Conservation (phyloP, 2,797 vertebrate genomes). For the Pangasius macronema region DNA sequence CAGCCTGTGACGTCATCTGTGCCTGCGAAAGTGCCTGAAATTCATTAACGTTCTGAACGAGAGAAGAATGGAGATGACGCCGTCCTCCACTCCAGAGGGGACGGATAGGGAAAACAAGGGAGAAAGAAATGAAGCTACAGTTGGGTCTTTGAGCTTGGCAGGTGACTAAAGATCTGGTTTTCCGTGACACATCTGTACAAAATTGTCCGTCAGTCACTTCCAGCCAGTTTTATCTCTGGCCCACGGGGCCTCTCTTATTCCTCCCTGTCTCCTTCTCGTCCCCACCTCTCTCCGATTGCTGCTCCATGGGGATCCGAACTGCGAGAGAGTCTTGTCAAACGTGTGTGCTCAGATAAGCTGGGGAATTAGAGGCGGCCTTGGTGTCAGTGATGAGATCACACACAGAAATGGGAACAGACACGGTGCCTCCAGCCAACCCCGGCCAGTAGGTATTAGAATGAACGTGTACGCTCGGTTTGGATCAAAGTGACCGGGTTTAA, state of each 20-base stretch:
- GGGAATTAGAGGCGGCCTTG: slow-evolving; percentile 70
- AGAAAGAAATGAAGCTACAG: slow-evolving; percentile 45
- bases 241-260: slow-evolving; percentile 38
- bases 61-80: slow-evolving; percentile 52
- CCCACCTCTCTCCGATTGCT: slow-evolving; percentile 58
- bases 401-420: slow-evolving; percentile 44
- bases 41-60: slow-evolving; percentile 61
- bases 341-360: slow-evolving; percentile 75
- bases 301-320: slow-evolving; percentile 61
- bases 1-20: slow-evolving; percentile 68
- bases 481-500: not conserved
- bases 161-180: slow-evolving; percentile 75
- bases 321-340: slow-evolving; percentile 65
- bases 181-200: slow-evolving; percentile 74
- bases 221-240: slow-evolving; percentile 63
- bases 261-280: slow-evolving; percentile 48
- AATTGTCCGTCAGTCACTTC: slow-evolving; percentile 69
- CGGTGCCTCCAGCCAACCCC: slow-evolving; percentile 4
- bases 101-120: slow-evolving; percentile 56
- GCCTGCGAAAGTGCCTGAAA: slow-evolving; percentile 66
- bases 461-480: not conserved
- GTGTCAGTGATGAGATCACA: slow-evolving; percentile 59
- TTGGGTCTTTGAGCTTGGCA: slow-evolving; percentile 70
- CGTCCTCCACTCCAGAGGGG: slow-evolving; percentile 35
- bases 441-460: slow-evolving; percentile 17